A percentile compares a stretch with the other conserved stretches of the same genome.
Conservation (phyloP, 2,888 invertebrate genomes). For the Hydroisotoma schaefferi region DNA sequence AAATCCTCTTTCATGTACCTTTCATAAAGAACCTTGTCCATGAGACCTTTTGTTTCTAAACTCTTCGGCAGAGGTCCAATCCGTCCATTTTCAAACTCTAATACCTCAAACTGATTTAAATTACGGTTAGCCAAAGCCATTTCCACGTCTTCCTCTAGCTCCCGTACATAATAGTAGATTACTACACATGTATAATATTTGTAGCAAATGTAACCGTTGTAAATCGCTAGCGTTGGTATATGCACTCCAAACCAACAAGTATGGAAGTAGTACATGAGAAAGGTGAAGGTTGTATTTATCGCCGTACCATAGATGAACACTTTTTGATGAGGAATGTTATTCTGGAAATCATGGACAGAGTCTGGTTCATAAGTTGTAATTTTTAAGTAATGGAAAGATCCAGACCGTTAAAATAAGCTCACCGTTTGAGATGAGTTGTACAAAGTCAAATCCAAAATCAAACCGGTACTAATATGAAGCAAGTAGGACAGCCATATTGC, state of each 20-base stretch:
- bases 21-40: conserved; percentile 23
- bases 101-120: conserved; percentile 25
- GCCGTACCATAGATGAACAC: not conserved
- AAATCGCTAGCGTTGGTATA: conserved; percentile 16
- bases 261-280: conserved; percentile 20
- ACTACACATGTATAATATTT: conserved; percentile 26
- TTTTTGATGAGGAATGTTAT: conserved; percentile 11
- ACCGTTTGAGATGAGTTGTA: conserved; percentile 6
- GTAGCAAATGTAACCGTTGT: conserved; percentile 24
- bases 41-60: not conserved
- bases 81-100: conserved; percentile 32
- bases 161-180: conserved; percentile 20
- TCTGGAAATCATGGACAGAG: too few species aligned
- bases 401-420: not conserved
- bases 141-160: conserved; percentile 18
- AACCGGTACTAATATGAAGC: conserved; percentile 8
- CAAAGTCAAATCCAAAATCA: conserved; percentile 17
- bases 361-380: too few species aligned
- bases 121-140: conserved; percentile 11
- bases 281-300: conserved; percentile 4
- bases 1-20: conserved; percentile 28
- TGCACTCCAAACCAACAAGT: conserved; percentile 24
- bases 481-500: conserved; percentile 16
- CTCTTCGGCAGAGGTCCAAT: not conserved
- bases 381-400: not conserved